Percentiles rank a stretch among this genome's conserved stretches.
phyloP scores from a whole-genome alignment of 2,797 vertebrate species.

The Propithecus perrieri region DNA sequence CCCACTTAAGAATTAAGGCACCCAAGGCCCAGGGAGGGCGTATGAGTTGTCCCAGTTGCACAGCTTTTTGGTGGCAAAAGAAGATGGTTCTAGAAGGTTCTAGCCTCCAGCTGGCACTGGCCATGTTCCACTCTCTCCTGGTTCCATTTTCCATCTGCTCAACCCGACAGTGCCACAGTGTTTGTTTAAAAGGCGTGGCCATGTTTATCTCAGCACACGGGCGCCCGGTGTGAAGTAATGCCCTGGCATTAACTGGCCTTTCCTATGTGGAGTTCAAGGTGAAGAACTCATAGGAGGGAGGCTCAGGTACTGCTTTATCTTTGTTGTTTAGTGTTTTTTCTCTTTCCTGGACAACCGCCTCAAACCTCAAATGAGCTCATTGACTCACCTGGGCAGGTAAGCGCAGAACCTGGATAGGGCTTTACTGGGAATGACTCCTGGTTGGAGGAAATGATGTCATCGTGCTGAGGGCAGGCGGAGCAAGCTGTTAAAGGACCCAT shows the following conservation, averaged over 20 bases:
- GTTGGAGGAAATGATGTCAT: constrained; percentile 48
- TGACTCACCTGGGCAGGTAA: constrained; percentile 60
- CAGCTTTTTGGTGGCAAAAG: neutral
- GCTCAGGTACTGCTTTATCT: neutral
- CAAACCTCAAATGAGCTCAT: constrained; percentile 68
- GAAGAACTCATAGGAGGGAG: neutral
- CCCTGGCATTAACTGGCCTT: neutral
- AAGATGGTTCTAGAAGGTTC: neutral
- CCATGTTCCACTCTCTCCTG: neutral
- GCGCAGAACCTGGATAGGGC: constrained; percentile 14
- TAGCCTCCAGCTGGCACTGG: neutral
- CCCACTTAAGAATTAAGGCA: neutral
- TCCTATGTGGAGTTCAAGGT: constrained; percentile 17
- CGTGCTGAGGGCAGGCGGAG: neutral
- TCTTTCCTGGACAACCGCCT: constrained; percentile 67
- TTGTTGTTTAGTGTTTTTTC: constrained; percentile 7
- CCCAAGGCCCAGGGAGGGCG: neutral
- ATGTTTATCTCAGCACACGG: neutral
- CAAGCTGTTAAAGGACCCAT: neutral
- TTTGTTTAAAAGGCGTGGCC: constrained; percentile 56
- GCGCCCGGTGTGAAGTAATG: neutral
- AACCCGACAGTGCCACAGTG: neutral
- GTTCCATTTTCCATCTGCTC: neutral
- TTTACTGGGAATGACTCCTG: neutral
- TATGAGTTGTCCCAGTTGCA: neutral